Evolutionary conservation across 2,888 invertebrate species (phyloP).

Genomic region (Beris morrisii): DNA sequence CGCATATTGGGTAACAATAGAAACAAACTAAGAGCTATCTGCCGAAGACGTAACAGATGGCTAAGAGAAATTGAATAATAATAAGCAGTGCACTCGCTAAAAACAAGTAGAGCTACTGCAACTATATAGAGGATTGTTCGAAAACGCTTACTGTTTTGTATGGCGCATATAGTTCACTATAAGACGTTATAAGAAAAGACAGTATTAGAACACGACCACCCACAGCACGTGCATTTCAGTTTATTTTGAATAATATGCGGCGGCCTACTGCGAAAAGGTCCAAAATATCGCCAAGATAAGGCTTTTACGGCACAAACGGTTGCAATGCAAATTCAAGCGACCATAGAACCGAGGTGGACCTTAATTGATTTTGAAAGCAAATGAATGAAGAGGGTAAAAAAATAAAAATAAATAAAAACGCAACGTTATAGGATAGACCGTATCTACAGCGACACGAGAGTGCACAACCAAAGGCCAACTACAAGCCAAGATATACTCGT

Average conservation of each 20-base stretch:
- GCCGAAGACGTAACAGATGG: conserved; percentile 22
- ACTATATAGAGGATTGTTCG: no score
- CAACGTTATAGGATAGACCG: neutral
- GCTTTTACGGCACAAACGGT: neutral
- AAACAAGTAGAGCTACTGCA: no score
- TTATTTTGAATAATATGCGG: neutral
- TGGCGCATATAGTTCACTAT: no score
- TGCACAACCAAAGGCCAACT: conserved; percentile 19
- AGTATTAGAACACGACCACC: conserved; percentile 17
- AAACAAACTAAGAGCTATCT: conserved; percentile 3
- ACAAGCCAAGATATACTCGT: neutral
- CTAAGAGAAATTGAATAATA: conserved; percentile 21
- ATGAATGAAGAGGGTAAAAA: neutral
- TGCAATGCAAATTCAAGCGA: conserved; percentile 1
- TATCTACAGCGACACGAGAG: conserved; percentile 12
- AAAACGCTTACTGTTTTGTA: no score
- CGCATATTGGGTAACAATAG: conserved; percentile 29
- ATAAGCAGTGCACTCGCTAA: conserved; percentile 4
- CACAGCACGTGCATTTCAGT: conserved; percentile 12
- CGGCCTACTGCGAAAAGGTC: conserved; percentile 4
- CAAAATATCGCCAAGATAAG: conserved; percentile 12
- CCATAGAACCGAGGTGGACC: neutral
- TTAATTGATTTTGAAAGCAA: conserved; percentile 21
- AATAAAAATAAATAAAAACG: conserved; percentile 6
- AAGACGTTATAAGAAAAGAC: no score